Evolutionary conservation across 2,888 invertebrate species (phyloP), one percentile per base, ranked within the genome.

Genomic region (Pseudanteris insignis): DNA sequence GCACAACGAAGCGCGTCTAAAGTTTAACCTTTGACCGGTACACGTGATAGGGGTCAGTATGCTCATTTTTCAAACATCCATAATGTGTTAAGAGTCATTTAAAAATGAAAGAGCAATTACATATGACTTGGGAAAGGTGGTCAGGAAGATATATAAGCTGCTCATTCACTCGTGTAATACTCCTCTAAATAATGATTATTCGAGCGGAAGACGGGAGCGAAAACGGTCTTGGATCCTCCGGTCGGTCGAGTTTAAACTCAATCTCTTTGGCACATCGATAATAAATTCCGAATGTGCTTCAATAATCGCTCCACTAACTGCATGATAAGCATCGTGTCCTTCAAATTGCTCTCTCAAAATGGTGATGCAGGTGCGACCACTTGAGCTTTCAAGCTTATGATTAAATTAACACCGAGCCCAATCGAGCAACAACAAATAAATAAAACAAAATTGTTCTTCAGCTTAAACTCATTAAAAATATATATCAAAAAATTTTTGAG

Each of bases 211-310:
- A 50, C 57, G 40, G 54, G 37, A 59, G 48, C 47, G 57, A 46
- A 37, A 55, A 40, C 50, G 61, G 44, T 58, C 64, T 57, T 47
- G 47, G 38, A 34, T 55, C 32, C 50, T 58, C 30, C 37, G 38
- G 58, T 58, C 50, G 38, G 50, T 33, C 58, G 58, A 58, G 50
- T 43, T 50, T 50, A 44, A 57, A 58, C 50, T 43, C 58, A 67
- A 66, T 66, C 62, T 64, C 66, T 65, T 64, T 66, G 64, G 57
- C 63, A 60, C 63, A 62, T 62, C 48, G 63, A 65, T 66, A 61
- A 67, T 67, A 64, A 61, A 67, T 67, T 64, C 53, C 47, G 59
- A 57, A 59, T 51, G 63, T 51, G 53, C 36, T 38, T 41, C 53
- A 53, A 37, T 47, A 37, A 59, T 53, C 59, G 48, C 43, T 43